phyloP scores from a whole-genome alignment of 2,888 invertebrate genomes.

The Mimumesa dahlbomi region DNA sequence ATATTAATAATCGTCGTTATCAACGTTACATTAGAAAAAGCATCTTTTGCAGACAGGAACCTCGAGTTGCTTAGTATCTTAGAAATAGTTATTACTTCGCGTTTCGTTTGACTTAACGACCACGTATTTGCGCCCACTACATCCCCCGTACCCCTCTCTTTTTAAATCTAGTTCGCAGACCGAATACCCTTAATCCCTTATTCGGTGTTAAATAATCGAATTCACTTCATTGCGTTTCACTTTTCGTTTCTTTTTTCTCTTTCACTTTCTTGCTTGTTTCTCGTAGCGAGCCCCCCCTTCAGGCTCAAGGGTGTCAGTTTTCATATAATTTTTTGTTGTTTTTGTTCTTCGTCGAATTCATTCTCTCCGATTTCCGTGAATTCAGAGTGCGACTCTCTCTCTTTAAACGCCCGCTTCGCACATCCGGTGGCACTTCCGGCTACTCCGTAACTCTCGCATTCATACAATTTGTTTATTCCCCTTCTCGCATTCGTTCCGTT shows the following conservation, averaged over 20 bases:
- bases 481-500: background rate
- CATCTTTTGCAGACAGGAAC: constrained; percentile 78
- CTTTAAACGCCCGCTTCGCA: constrained; percentile 39
- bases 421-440: constrained; percentile 53
- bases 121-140: constrained; percentile 25
- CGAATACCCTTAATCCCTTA: constrained; percentile 12
- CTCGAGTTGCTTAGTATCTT: constrained; percentile 77
- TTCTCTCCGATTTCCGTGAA: constrained; percentile 39
- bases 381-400: constrained; percentile 21
- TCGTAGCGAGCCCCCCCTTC: background rate
- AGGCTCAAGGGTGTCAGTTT: too few species aligned
- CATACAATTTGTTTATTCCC: constrained; percentile 12
- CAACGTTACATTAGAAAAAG: constrained; percentile 77
- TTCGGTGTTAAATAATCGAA: background rate
- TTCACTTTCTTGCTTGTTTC: constrained; percentile 1
- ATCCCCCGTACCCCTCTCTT: constrained; percentile 23
- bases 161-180: constrained; percentile 13
- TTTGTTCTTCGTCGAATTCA: constrained; percentile 31
- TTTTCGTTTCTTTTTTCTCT: constrained; percentile 10
- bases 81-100: constrained; percentile 76
- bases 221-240: constrained; percentile 3
- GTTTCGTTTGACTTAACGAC: constrained; percentile 53
- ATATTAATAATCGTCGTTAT: constrained; percentile 73
- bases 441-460: constrained; percentile 16
- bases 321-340: too few species aligned